Evolutionary conservation across 2,888 invertebrate genomes (phyloP), one percentile per base, ranked within the genome.

Genomic region (Palloptera scutellata): DNA sequence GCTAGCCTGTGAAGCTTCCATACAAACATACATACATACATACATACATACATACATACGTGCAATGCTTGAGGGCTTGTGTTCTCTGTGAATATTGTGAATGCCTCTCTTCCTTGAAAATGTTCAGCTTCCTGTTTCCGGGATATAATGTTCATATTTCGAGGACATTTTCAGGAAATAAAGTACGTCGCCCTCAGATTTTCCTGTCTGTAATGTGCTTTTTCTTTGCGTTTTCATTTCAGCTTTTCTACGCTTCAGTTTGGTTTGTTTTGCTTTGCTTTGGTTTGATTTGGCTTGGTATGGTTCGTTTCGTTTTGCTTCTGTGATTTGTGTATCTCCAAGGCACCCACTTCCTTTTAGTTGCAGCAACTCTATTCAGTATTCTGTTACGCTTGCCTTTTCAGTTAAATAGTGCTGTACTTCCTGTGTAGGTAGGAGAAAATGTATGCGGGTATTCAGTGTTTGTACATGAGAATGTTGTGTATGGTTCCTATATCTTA

Each of bases 151-250:
- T 84, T 83, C 83, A 83, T 81, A 83, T 82, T 84, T 83, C 83
- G 84, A 84, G 83, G 83, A 84, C 83, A 83, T 84, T 83, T 84
- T 81, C 83, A 83, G 83, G 83, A 84, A 84, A 84, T 83, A 83
- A 83, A 84, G 84, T 82, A 83, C 83, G 83, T 83, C 82, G 83
- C 83, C 82, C 83, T 83, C 78, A 76, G 75, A 77, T 75, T 77
- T 79, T 80, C 78, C 78, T 64, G 64, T 52, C 64, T 64, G 59
- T 64, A 64, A 64, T 59, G 52, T 64, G 64, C 51, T 58, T 64
- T 42, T 64, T 40, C 51, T 30, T 52, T 15, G 48, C 30, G 17
- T 43, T 53, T 58, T 17, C 53, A 17, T 17, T 19, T 41, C 54
- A n/a, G 17, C 19, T n/a, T 53, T 51, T 51, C 17, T 40, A 48